Evolutionary conservation across 2,113 vertebrate genomes (phyloP).

Genomic region (Mandrillus leucophaeus): DNA sequence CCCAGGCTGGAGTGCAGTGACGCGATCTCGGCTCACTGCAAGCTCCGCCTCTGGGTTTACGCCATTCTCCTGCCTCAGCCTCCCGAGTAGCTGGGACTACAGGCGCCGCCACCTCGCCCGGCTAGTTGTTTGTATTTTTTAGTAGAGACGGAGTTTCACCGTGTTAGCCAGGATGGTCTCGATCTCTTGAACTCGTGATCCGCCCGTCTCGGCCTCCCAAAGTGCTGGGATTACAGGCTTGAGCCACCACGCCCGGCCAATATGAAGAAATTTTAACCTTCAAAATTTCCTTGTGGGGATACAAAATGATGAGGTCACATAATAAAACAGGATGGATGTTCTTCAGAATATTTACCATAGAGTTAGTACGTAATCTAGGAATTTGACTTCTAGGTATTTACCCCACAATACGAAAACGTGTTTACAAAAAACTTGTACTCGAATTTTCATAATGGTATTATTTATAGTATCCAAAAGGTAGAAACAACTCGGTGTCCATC

Average conservation of each 20-base stretch:
- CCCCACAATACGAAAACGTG: background rate
- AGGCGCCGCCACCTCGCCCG: too few species aligned
- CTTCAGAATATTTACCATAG: background rate
- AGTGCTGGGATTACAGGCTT: too few species aligned
- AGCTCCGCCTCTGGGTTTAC: too few species aligned
- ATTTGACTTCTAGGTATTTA: background rate
- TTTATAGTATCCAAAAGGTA: background rate
- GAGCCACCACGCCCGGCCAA: too few species aligned
- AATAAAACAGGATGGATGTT: background rate
- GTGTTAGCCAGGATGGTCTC: too few species aligned
- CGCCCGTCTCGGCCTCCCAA: too few species aligned
- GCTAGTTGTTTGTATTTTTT: too few species aligned
- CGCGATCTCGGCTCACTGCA: accelerated
- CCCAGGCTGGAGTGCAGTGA: too few species aligned
- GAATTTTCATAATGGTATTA: background rate
- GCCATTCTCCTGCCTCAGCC: too few species aligned
- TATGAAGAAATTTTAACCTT: background rate
- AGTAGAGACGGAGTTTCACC: too few species aligned
- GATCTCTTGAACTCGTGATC: too few species aligned
- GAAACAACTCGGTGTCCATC: background rate
- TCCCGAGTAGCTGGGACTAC: too few species aligned
- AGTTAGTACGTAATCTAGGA: background rate
- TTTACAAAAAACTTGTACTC: background rate
- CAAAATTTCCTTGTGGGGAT: background rate
- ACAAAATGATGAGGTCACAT: background rate